Base-by-base conservation (phyloP, 2,888 invertebrate genomes). In the Hetaerina titia region DNA sequence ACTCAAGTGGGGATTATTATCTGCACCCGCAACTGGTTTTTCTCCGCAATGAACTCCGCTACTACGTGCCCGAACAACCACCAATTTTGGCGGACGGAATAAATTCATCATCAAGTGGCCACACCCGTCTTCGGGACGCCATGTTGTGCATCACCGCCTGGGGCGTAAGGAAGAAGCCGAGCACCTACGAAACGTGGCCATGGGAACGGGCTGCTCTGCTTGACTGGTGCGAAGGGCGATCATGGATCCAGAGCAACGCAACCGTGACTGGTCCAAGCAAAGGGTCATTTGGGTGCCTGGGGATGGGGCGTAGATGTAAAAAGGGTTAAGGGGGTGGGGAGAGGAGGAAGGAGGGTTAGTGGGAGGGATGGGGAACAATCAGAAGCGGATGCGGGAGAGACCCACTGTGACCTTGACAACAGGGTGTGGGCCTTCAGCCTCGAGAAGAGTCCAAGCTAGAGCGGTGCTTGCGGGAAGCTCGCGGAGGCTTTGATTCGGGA, bases 391-490 rank as follows among this genome's bases (percentile, higher is more conserved):
- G 74, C 74, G 25, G 74, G 25, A 74, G 25, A 8, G 25, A n/a
- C n/a, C 31, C 25, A 31, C 81, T 22, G 22, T n/a, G 92, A 69
- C 92, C 92, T 92, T 92, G 92, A 22, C 56, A 92, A 92, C 56
- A 92, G 92, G 92, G 92, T 92, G 92, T 92, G 92, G 92, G 15
- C 92, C 92, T 92, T 92, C 90, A 69, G 31, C 25, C 60, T 56
- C 31, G 69, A 25, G 45, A 45, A 45, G 45, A 89, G 45, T 19
- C 89, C 56, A 89, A 57, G 58, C 57, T 56, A 89, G 89, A 56
- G 89, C 56, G 89, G 57, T 57, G 92, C 19, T 45, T 56, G 25
- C 63, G 90, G 45, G 63, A 63, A 64, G 64, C 45, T 31, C 19
- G 90, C 64, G 64, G 90, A 90, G 64, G 90, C 90, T 31, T 90